Percentiles rank a stretch among this genome's conserved stretches.
phyloP scores from a whole-genome alignment of 2,888 invertebrate species.

The Phasia obesa region DNA sequence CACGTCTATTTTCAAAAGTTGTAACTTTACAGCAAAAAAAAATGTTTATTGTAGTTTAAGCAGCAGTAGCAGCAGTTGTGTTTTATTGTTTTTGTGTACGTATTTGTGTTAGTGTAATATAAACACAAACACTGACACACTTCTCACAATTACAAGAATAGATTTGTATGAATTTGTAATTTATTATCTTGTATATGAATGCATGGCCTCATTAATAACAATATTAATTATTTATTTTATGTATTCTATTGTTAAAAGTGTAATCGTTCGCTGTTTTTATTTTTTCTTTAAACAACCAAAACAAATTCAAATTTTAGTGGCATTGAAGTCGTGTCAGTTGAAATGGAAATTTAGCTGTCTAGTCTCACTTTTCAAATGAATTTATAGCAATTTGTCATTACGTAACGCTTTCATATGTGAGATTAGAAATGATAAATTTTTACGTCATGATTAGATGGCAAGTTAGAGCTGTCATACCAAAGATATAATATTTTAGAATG shows the following conservation, averaged over 20 bases:
- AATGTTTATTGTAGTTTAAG: neutral
- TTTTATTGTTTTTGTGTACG: constrained; percentile 44
- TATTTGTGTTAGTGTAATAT: constrained; percentile 11
- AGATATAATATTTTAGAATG: too few relatives aligned
- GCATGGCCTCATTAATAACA: constrained; percentile 54
- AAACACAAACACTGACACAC: neutral
- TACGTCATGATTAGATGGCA: neutral
- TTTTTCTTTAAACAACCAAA: neutral
- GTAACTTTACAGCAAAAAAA: constrained; percentile 8
- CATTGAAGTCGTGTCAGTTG: constrained; percentile 18
- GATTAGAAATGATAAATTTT: neutral
- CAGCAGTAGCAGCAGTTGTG: constrained; percentile 38
- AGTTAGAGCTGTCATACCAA: too few relatives aligned
- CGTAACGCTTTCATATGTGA: too few relatives aligned
- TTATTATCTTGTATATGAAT: constrained; percentile 48
- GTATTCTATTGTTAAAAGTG: constrained; percentile 39
- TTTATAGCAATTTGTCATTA: constrained; percentile 13
- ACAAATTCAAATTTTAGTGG: constrained; percentile 14
- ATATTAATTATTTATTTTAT: constrained; percentile 57
- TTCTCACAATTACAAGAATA: constrained; percentile 5
- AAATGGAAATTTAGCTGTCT: constrained; percentile 24
- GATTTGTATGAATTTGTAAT: constrained; percentile 56
- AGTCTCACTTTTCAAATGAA: neutral
- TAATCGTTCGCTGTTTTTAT: constrained; percentile 11
- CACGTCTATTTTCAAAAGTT: constrained; percentile 21